Evolutionary conservation across 1,140 invertebrate genomes (phyloP), one percentile per base, ranked within the genome.

Genomic region (Pararge aegeria): DNA sequence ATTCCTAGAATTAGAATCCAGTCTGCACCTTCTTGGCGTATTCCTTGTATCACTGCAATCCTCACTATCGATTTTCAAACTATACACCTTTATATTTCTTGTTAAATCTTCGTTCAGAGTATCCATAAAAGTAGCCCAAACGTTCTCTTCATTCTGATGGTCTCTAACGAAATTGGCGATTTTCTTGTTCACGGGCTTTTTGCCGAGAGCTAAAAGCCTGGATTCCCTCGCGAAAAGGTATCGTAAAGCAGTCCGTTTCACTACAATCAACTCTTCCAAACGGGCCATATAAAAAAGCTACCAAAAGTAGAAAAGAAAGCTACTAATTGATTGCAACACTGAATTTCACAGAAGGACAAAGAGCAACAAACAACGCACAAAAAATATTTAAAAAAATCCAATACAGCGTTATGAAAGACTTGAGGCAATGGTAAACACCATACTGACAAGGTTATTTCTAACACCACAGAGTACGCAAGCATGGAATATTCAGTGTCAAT

Each of bases 131-230:
- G 60, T 66, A 0, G 64, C 60, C 75, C 68, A 83, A n/a, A 76
- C 24, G 19, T 69, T 68, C 24, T 55, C 66, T 3, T 81, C 75
- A 38, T 77, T 15, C 18, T 49, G 60, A 56, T 83, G 70, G 4
- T 27, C 72, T 20, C 65, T 70, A 0, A 87, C 64, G 19, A 74
- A 75, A 57, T 84, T 80, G 1, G 84, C 70, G 21, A 84, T 80
- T 70, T 85, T 85, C 44, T 75, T 85, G 49, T 87, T 83, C 0
- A 80, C 68, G 5, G 80, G 81, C 20, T 66, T 83, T 24, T 85
- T 83, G 0, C 79, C 80, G 18, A 83, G 53, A 0, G 77, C 64
- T 5, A 87, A 49, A 7, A 87, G 57, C 48, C 66, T 73, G 0
- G 80, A 83, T 65, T 87, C 79, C 15, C 80, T 63, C 0, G 72